These are phyloP conservation scores for Drosophila obscura DNA, from an alignment of 1,140 invertebrate species.

Conservation along the genomic window DNA sequence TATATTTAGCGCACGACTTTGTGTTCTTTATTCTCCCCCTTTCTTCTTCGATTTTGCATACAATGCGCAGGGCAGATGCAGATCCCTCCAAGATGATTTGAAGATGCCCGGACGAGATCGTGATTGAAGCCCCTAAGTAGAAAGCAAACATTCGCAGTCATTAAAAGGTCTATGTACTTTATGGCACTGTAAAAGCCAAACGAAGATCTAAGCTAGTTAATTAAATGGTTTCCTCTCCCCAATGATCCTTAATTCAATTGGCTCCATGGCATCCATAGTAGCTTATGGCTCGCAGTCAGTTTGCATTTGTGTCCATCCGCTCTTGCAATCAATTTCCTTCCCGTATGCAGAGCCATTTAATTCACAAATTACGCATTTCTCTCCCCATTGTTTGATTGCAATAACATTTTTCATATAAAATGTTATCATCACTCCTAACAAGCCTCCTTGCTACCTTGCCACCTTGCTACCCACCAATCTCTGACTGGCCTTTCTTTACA, in stretches of 20 bases:
- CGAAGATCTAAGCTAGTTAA: too few relatives aligned
- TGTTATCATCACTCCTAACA: slow-evolving; percentile 39
- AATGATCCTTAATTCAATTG: too few relatives aligned
- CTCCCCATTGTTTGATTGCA: slow-evolving; percentile 15
- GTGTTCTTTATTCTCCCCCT: slow-evolving; percentile 29
- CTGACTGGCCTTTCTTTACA: slow-evolving; percentile 39
- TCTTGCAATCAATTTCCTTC: background rate
- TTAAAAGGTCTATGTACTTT: slow-evolving; percentile 22
- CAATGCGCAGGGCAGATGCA: slow-evolving; percentile 37
- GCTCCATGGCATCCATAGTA: too few relatives aligned
- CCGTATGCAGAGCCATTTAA: slow-evolving; percentile 17
- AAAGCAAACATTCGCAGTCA: slow-evolving; percentile 19
- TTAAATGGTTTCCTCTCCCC: too few relatives aligned
- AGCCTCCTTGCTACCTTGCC: slow-evolving; percentile 15
- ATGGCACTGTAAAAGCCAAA: slow-evolving; percentile 2
- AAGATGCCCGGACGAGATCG: slow-evolving; percentile 39
- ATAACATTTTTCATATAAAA: slow-evolving; percentile 30
- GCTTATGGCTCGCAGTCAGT: background rate
- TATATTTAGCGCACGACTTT: slow-evolving; percentile 76
- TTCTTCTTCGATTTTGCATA: slow-evolving; percentile 57
- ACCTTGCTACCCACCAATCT: background rate
- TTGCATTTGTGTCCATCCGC: slow-evolving; percentile 17
- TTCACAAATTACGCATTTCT: slow-evolving; percentile 18
- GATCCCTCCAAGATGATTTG: slow-evolving; percentile 12
- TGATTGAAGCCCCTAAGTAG: slow-evolving; percentile 52